Conservation (phyloP, 2,797 vertebrate genomes). For the Clarias fuscus region DNA sequence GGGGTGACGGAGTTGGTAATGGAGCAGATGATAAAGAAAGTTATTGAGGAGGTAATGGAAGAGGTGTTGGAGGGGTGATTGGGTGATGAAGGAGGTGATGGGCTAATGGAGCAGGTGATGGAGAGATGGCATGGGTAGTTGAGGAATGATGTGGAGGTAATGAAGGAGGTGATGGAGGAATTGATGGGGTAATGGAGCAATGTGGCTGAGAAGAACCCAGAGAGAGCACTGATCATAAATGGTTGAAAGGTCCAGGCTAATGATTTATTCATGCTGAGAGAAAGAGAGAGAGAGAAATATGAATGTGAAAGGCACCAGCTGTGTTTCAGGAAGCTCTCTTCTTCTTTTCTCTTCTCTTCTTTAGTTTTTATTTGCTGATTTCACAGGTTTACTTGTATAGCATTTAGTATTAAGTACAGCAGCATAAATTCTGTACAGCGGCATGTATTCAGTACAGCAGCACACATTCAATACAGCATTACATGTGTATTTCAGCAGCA, state of each 20-base stretch:
- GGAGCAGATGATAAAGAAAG: background rate
- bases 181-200: background rate
- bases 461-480: background rate
- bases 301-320: background rate
- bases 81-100: background rate
- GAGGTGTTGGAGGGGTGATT: background rate
- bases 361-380: background rate
- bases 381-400: background rate
- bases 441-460: background rate
- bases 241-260: background rate
- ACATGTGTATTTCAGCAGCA: background rate
- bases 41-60: background rate
- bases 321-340: background rate
- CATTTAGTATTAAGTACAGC: background rate
- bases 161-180: background rate
- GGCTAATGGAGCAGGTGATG: background rate
- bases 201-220: background rate
- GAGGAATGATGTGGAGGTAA: background rate
- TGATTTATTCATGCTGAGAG: conserved; percentile 27
- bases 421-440: background rate
- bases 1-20: background rate
- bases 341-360: background rate
- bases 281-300: background rate
- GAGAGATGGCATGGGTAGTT: background rate
- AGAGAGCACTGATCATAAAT: background rate